A percentile compares a stretch with the other conserved stretches of the same genome.
Conservation (phyloP, 1,140 invertebrate genomes). For the Anadara kagoshimensis region DNA sequence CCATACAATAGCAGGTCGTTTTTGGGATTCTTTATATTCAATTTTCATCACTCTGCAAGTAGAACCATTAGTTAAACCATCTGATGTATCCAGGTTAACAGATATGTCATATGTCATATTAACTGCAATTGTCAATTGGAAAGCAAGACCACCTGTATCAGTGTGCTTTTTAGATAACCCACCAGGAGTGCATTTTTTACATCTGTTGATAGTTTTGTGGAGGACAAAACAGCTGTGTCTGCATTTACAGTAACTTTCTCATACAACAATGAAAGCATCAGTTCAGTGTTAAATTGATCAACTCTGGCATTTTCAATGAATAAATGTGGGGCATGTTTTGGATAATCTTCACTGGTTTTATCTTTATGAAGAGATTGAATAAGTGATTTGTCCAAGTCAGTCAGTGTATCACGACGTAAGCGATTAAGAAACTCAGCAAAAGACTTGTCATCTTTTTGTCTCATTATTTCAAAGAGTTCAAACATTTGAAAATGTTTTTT, state of each 20-base stretch:
- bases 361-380: background rate
- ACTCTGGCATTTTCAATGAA: conserved; percentile 16
- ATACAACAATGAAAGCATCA: background rate
- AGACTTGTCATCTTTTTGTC: conserved; percentile 45
- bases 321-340: conserved; percentile 1
- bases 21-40: conserved; percentile 16
- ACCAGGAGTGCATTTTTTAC: background rate
- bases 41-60: conserved; percentile 1
- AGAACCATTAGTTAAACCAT: conserved; percentile 27
- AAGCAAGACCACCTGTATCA: background rate
- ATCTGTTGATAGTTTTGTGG: background rate
- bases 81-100: conserved; percentile 16
- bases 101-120: conserved; percentile 20
- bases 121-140: conserved; percentile 4
- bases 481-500: conserved; percentile 40
- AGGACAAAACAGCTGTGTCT: background rate
- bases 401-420: conserved; percentile 26
- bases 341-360: background rate
- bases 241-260: background rate
- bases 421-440: conserved; percentile 48
- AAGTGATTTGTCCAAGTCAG: conserved; percentile 17
- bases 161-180: background rate
- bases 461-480: conserved; percentile 50
- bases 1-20: conserved; percentile 31
- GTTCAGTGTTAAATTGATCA: background rate